A percentile compares a stretch with the other conserved stretches of the same genome.
These are phyloP conservation scores for Physeter macrocephalus DNA, from an alignment of 2,113 vertebrate genomes.

Conservation along the genomic window DNA sequence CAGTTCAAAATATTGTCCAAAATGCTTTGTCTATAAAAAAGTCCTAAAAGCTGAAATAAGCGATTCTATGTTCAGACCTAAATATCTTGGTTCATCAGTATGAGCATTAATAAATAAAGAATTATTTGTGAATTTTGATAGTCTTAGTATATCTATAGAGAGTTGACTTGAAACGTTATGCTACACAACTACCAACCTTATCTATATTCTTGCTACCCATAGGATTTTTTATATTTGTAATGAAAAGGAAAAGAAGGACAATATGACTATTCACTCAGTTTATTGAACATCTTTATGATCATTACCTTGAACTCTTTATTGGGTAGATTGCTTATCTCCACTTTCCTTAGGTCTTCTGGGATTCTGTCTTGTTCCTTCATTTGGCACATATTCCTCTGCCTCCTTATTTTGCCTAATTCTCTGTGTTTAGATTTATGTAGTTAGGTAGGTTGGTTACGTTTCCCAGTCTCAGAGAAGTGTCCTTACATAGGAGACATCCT, in stretches of 20 bases:
- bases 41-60: neutral
- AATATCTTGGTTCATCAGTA: neutral
- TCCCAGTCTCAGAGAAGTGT: neutral
- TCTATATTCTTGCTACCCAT: neutral
- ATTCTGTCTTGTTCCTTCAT: neutral
- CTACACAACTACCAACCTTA: neutral
- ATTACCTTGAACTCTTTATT: neutral
- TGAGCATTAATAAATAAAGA: neutral
- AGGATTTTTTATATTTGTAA: neutral
- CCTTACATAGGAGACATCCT: neutral
- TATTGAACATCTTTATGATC: neutral
- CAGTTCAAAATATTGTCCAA: neutral
- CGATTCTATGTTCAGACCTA: neutral
- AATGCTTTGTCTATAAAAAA: neutral
- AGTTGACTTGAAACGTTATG: neutral
- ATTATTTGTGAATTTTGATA: neutral
- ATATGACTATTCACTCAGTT: neutral
- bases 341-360: neutral
- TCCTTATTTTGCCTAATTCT: neutral
- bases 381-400: neutral
- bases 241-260: neutral
- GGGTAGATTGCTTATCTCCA: neutral
- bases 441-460: neutral
- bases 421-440: neutral
- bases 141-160: neutral